Base-by-base conservation (phyloP, 2,113 vertebrate species). In the Oncorhynchus mykiss region DNA sequence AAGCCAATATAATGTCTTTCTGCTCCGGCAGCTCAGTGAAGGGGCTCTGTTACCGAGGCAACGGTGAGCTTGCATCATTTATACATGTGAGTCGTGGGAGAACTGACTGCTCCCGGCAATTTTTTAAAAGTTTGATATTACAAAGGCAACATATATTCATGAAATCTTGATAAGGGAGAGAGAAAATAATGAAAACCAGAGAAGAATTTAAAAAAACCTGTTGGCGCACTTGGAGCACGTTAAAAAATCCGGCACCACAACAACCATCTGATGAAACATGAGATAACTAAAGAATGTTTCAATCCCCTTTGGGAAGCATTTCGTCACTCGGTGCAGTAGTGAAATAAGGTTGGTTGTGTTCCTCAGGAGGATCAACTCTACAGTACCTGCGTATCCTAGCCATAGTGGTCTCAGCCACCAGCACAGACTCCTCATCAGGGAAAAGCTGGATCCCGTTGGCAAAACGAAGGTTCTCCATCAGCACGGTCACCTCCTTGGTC, bases 401-500 rank as follows among this genome's bases (percentile, higher is more conserved):
- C 96, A 99, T 96, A 54, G 96, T 95, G n/a, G 93, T 95, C 89
- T 99, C 98, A 0, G 90, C 92, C 71, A 99, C 96, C 75, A 99
- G 90, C 69, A 99, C 94, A n/a, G 96, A 98, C 84, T 99, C 97
- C 88, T 99, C 96, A 0, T 93, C 94, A 0, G 95, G 96, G 69
- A 97, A 96, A 9, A 99, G 94, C 79, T 98, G 96, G 59, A 99
- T 95, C 25, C 98, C 97, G 11, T 98, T 99, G 20, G 98, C 94
- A 83, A 99, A 98, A 4, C 93, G 88, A 39, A 99, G 90, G 71
- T 96, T 95, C 76, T 95, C 95, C 96, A 99, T 94, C 81, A 99
- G 89, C 57, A 99, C 96, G 16, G 94, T 93, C 67, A 98, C 92
- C 80, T 98, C 96, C 79, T 93, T 91, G 79, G 91, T 97, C 70